Evolutionary conservation across 2,113 vertebrate species (phyloP), one percentile per base, ranked within the genome.

Genomic region (Hemibagrus wyckioides): DNA sequence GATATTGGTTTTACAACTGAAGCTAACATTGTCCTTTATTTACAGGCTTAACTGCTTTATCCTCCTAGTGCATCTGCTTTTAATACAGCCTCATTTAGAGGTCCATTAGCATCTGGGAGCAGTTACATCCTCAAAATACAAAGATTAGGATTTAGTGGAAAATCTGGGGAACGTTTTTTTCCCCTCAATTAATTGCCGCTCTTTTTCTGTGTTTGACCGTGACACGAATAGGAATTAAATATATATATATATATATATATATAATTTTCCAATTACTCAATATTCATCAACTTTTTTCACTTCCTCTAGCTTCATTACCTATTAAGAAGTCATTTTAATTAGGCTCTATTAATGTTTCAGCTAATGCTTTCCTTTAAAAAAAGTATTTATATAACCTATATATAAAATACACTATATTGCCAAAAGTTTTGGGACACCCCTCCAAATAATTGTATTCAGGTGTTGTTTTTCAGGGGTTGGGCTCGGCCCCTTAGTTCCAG

Each of bases 31-130:
- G 48, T 80, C 77, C 21, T 80, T 80, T 33, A 30, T 79, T 79
- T 80, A 80, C 73, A 50, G 44, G 11, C 25, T 17, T 30, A 52
- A 79, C 50, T 56, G 9, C 8, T 56, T 57, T 80, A 57, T 80
- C n/a, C n/a, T 80, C 50, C 4, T 36, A 23, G 9, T 36, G 19
- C 77, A 56, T 56, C 30, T 80, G 77, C 30, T 36, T 80, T 56
- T 54, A 54, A 80, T 80, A 80, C 56, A 56, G 19, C 30, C 77
- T 36, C 17, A 23, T 56, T 56, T 21, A 23, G 50, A 56, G 77
- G 48, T 54, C 50, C 19, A 19, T 80, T 39, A 57, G 79, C 52
- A 80, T 80, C 79, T 80, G 79, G 79, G 54, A 57, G 52, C 5
- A 10, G 52, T 57, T 39, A 33, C 15, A 0, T 54, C 50, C n/a